A percentile compares a stretch with the other conserved stretches of the same genome.
These are phyloP conservation scores for Diphyllodes magnificus DNA, from an alignment of 2,113 vertebrate species.

Conservation along the genomic window DNA sequence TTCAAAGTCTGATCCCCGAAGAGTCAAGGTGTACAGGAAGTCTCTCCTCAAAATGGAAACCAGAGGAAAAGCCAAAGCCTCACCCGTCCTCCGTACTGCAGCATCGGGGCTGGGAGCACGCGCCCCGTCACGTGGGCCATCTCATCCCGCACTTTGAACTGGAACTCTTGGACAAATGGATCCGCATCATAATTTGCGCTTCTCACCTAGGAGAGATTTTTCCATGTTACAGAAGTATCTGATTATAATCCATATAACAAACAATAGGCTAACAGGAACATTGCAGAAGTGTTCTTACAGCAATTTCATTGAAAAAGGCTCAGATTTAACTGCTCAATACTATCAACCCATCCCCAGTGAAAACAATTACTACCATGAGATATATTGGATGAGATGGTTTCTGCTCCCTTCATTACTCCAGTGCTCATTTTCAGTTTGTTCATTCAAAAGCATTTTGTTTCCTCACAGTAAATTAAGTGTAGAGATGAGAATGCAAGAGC, in stretches of 20 bases:
- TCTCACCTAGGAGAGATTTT: slow-evolving; percentile 80
- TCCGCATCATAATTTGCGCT: slow-evolving; percentile 98
- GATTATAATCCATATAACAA: neutral
- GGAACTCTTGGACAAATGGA: slow-evolving; percentile 97
- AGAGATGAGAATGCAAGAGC: neutral
- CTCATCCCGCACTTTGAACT: slow-evolving; percentile 96
- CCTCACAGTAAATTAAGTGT: neutral
- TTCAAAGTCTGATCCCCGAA: neutral
- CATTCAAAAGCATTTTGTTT: neutral
- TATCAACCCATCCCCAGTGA: neutral
- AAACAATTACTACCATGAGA: neutral
- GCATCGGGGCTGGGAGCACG: slow-evolving; percentile 95
- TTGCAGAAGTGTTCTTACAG: neutral
- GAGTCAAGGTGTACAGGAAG: accelerated
- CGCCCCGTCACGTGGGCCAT: slow-evolving; percentile 98
- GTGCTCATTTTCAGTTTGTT: neutral
- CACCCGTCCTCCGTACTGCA: slow-evolving; percentile 98
- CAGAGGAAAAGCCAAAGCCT: slow-evolving; percentile 35
- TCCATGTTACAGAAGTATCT: neutral
- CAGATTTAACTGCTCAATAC: neutral
- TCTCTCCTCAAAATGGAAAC: neutral
- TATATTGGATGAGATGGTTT: accelerated
- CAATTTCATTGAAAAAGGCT: neutral
- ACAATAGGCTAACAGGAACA: neutral
- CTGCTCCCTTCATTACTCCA: neutral